phyloP scores from a whole-genome alignment of 2,113 vertebrate species.

The Spea multiplicata region DNA sequence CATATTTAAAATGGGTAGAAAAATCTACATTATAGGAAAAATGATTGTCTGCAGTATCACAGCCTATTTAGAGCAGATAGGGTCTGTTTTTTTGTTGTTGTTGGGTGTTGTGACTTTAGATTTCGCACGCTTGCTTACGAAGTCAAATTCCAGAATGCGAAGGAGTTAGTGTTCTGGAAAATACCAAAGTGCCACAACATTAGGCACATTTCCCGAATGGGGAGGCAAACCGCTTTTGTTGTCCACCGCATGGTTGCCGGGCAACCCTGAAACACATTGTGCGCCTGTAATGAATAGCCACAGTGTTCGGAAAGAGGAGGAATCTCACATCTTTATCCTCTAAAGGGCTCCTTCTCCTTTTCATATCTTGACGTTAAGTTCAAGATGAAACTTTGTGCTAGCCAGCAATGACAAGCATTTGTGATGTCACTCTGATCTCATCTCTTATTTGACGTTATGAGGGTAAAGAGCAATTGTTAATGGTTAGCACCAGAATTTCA shows the following conservation, averaged over 20 bases:
- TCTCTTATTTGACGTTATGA: not conserved
- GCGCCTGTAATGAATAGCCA: slow-evolving; percentile 11
- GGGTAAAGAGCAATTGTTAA: too few relatives aligned
- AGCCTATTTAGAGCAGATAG: too few relatives aligned
- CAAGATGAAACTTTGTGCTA: not conserved
- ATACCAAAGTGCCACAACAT: slow-evolving; percentile 4
- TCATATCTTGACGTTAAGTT: not conserved
- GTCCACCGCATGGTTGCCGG: slow-evolving; percentile 28
- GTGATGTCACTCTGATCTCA: not conserved
- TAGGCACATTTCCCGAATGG: slow-evolving; percentile 11
- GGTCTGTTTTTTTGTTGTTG: too few relatives aligned
- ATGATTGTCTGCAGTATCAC: too few relatives aligned
- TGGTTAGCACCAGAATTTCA: too few relatives aligned
- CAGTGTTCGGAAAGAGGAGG: slow-evolving; percentile 22
- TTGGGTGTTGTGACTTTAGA: too few relatives aligned
- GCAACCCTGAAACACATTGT: slow-evolving; percentile 26
- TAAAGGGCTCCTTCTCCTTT: not conserved
- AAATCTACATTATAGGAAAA: not conserved
- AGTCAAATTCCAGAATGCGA: too few relatives aligned
- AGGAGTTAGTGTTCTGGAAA: slow-evolving; percentile 7
- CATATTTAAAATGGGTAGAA: not conserved
- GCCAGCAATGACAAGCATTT: not conserved
- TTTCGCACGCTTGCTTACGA: too few relatives aligned
- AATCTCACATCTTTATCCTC: slow-evolving; percentile 12
- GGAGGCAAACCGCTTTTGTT: not conserved